Evolutionary conservation across 2,888 invertebrate species (phyloP), one percentile per base, ranked within the genome.

Genomic region (Suillia variegata): DNA sequence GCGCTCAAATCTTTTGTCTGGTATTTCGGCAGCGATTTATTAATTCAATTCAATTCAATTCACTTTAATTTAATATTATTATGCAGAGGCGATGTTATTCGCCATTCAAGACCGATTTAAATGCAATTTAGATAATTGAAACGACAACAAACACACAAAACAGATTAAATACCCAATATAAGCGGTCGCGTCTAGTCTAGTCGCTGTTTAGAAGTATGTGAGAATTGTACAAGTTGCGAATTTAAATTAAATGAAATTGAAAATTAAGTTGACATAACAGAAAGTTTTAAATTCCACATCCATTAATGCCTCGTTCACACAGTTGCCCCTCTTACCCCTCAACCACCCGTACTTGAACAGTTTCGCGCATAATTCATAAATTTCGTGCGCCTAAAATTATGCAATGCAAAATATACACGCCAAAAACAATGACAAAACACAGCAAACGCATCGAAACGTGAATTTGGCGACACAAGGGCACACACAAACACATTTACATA

Each of bases 21-120:
- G 45, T 18, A 5, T 17, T 17, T 45, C 38, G 38, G n/a, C 45
- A 45, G 18, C 20, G 20, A 45, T 20, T 45, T 45, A 45, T 17
- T 17, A 18, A 45, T 45, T 45, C 18, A 45, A 45, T 45, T 38
- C 38, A 38, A 38, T 38, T 45, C 45, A 45, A 45, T 45, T 45
- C 17, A 5, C 12, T 13, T n/a, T 4, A 38, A 10, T 38, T n/a
- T 38, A 13, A 38, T 13, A 13, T 38, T 13, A 38, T 38, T 38
- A 13, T n/a, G 15, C n/a, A n/a, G n/a, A n/a, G n/a, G n/a, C n/a
- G n/a, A n/a, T n/a, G n/a, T n/a, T n/a, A n/a, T n/a, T n/a, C 38
- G 38, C 38, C 38, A 38, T 38, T 38, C 38, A 10, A 38, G n/a
- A 10, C 4, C n/a, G 38, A 38, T 38, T 38, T 38, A 38, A 38